Evolutionary conservation across 1,140 invertebrate genomes (phyloP).

Genomic region (Campoletis sonorensis): DNA sequence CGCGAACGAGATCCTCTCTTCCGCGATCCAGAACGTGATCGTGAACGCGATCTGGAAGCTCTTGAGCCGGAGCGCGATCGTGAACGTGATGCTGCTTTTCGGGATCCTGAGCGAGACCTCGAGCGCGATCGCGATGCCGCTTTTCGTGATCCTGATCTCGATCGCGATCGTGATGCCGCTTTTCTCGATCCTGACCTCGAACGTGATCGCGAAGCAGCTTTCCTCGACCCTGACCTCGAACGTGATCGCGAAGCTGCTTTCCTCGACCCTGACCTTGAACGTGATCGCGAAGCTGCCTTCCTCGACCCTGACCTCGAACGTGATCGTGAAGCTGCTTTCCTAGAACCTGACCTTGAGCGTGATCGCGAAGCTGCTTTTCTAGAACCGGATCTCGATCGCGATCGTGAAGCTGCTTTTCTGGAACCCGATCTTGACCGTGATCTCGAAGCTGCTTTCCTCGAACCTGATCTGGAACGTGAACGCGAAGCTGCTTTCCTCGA

Average conservation of each 20-base stretch:
- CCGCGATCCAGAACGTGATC: constrained; percentile 59
- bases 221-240: constrained; percentile 57
- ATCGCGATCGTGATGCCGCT: constrained; percentile 59
- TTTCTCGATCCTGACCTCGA: constrained; percentile 58
- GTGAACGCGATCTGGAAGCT: constrained; percentile 44
- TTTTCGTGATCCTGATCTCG: constrained; percentile 52
- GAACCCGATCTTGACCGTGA: constrained; percentile 60
- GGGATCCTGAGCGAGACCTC: not conserved
- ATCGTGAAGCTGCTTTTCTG: too few relatives aligned
- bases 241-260: too few relatives aligned
- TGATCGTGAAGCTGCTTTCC: constrained; percentile 59
- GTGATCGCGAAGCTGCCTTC: constrained; percentile 48
- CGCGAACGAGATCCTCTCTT: constrained; percentile 56
- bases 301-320: constrained; percentile 60
- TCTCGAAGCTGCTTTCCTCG: constrained; percentile 52
- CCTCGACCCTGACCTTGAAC: constrained; percentile 57
- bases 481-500: constrained; percentile 58
- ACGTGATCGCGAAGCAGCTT: constrained; percentile 60
- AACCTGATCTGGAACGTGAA: constrained; percentile 55
- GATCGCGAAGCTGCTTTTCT: constrained; percentile 50
- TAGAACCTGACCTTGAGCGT: constrained; percentile 54
- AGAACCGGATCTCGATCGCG: too few relatives aligned
- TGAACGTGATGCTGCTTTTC: constrained; percentile 42
- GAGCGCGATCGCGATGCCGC: constrained; percentile 48
- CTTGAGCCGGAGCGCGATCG: constrained; percentile 60